Base-by-base conservation (phyloP, 2,797 vertebrate genomes). In the Phaenicophaeus curvirostris region DNA sequence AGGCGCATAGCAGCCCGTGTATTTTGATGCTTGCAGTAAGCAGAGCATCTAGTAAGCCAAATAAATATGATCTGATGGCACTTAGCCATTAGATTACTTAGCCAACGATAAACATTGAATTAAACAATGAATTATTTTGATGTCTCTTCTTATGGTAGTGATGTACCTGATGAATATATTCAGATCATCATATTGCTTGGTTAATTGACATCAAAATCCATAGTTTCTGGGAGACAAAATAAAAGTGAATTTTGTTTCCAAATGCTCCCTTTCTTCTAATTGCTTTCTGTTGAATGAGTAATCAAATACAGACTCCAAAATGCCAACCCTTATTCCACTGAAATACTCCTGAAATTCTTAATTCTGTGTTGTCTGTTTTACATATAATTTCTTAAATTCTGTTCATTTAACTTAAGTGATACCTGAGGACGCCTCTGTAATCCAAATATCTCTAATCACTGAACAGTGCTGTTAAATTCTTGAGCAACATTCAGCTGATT, bases 221-320 rank as follows among this genome's bases (percentile, higher is more conserved):
- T 75, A 66, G 31, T 74, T 87, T 90, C 54, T 81, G 62, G 37
- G 69, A 90, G 41, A 33, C 53, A 74, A 55, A 94, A 69, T 69
- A 33, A 63, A 63, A 48, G 33, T 20, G n/a, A 79, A 66, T n/a
- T 62, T 0, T 0, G 28, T 61, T 93, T 84, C 87, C 37, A 73
- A 74, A 80, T 33, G 33, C 13, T 95, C 19, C 33, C 16, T 51
- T 76, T 87, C 67, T 65, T 67, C 53, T 74, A 41, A 48, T 48
- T 79, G 35, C 78, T 35, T 3, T 46, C 8, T 42, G 17, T 65
- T 83, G 78, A 91, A 50, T 67, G 65, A 88, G n/a, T 67, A 94
- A 87, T 85, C 75, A 88, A 27, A 73, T 24, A 35, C 11, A 68
- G 63, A 53, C 50, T 78, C 37, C 33, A 37, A 87, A 69, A 91